phyloP scores from a whole-genome alignment of 2,797 vertebrate species.

The Balearica regulorum region DNA sequence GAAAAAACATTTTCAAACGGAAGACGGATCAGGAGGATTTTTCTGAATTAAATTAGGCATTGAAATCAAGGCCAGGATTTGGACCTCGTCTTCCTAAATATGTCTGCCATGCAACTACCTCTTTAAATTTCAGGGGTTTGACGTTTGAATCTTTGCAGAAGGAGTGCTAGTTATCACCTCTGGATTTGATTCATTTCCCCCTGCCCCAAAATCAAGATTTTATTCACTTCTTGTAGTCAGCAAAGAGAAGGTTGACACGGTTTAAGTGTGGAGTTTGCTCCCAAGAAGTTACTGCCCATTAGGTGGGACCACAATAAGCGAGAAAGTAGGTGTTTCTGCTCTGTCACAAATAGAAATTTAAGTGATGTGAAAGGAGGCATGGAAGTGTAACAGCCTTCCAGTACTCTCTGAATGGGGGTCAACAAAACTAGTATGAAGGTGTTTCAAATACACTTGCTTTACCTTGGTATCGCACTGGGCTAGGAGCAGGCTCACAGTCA shows the following conservation, averaged over 20 bases:
- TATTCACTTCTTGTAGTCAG: background rate
- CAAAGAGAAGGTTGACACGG: background rate
- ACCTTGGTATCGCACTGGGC: background rate
- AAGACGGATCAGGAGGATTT: background rate
- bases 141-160: background rate
- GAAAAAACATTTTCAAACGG: background rate
- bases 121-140: background rate
- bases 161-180: background rate
- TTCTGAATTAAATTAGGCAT: background rate
- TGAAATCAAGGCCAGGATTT: background rate
- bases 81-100: background rate
- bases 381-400: background rate
- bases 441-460: background rate
- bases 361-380: background rate
- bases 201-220: background rate
- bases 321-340: background rate
- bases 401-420: background rate
- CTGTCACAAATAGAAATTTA: background rate
- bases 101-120: background rate
- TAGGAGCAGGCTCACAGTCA: background rate
- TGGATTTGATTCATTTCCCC: background rate
- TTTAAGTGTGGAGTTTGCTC: background rate
- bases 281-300: background rate
- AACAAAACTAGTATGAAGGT: background rate
- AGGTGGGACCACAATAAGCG: background rate